A percentile compares a stretch with the other conserved stretches of the same genome.
These are phyloP conservation scores for Etia nguti DNA, from an alignment of 2,113 vertebrate species.

Conservation along the genomic window DNA sequence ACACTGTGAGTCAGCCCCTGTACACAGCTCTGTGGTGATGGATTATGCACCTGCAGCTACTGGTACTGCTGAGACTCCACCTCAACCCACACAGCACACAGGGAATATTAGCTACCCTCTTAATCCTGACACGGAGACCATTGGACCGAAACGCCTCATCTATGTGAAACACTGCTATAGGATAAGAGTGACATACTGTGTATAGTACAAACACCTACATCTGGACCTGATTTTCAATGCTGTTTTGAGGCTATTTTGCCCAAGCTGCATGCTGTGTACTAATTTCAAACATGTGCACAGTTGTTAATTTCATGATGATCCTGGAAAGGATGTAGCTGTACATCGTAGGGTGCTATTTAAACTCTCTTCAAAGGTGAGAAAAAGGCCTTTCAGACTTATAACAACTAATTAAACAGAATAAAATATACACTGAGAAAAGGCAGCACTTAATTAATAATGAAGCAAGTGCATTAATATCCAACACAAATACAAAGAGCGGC, in stretches of 20 bases:
- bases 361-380: not conserved
- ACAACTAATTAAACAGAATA: not conserved
- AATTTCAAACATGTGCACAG: not conserved
- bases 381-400: not conserved
- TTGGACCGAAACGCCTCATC: slow-evolving; percentile 18
- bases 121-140: slow-evolving; percentile 43
- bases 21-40: slow-evolving; percentile 50
- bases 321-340: not conserved
- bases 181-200: not conserved
- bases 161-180: not conserved
- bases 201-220: not conserved
- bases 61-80: slow-evolving; percentile 38
- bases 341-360: not conserved
- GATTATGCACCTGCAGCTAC: slow-evolving; percentile 65
- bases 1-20: slow-evolving; percentile 47
- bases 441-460: not conserved
- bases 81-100: slow-evolving; percentile 23
- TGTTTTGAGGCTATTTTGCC: not conserved
- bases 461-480: not conserved
- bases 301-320: not conserved
- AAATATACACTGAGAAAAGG: not conserved
- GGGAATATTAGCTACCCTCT: slow-evolving; percentile 36
- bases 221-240: not conserved
- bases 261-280: not conserved
- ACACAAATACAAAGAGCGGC: not conserved